These are phyloP conservation scores for Trichopria drosophilae DNA, from an alignment of 2,888 invertebrate species.

Conservation along the genomic window DNA sequence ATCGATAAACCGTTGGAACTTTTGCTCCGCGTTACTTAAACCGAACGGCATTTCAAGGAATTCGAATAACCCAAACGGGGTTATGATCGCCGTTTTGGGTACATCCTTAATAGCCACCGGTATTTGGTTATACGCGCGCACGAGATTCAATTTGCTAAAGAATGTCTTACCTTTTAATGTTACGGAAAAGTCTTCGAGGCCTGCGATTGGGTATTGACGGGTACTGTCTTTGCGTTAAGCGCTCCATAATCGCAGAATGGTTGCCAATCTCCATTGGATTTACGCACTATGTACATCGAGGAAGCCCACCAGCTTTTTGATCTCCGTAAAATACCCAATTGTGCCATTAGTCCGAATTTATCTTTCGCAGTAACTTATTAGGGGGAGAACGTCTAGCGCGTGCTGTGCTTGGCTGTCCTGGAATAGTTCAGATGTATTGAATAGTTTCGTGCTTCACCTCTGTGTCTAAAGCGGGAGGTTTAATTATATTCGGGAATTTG, in stretches of 20 bases:
- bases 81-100: no score
- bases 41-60: no score
- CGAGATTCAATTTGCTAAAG: conserved; percentile 40
- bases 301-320: conserved; percentile 52
- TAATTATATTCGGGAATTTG: conserved; percentile 5
- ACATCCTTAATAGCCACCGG: conserved; percentile 42
- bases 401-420: conserved; percentile 47
- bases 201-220: conserved; percentile 44
- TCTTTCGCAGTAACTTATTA: conserved; percentile 45
- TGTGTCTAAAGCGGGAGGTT: conserved; percentile 21
- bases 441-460: no score
- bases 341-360: conserved; percentile 47
- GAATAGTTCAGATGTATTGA: conserved; percentile 45
- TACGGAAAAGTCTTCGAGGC: conserved; percentile 41
- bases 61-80: no score
- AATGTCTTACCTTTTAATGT: conserved; percentile 34
- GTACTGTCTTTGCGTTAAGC: conserved; percentile 36
- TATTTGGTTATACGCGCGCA: no score
- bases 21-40: not conserved
- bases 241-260: conserved; percentile 42
- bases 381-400: conserved; percentile 47
- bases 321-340: no score
- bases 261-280: conserved; percentile 36
- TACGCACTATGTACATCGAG: conserved; percentile 48
- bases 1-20: not conserved